phyloP scores from a whole-genome alignment of 2,797 vertebrate species.

The Furcifer pardalis region DNA sequence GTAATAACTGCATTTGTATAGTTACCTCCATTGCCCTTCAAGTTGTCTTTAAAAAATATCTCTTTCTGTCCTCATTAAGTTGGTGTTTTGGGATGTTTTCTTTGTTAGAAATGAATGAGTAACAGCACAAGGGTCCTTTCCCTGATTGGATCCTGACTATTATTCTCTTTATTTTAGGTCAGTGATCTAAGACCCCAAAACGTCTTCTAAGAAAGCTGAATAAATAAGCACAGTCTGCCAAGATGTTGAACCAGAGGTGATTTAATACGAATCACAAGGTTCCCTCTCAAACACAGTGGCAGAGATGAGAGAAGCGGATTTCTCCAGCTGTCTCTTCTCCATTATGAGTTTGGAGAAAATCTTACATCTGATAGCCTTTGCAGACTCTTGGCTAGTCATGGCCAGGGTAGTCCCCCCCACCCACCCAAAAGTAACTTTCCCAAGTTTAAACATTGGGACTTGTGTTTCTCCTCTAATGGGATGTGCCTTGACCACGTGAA shows the following conservation, averaged over 20 bases:
- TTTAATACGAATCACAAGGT: conserved; percentile 40
- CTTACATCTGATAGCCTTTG: too few relatives aligned
- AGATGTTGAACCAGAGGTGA: conserved; percentile 36
- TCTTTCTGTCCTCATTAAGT: conserved; percentile 40
- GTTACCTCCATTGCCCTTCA: not conserved
- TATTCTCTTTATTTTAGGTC: conserved; percentile 49
- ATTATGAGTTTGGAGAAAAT: rapidly evolving
- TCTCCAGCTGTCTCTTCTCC: not conserved
- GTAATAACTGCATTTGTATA: not conserved
- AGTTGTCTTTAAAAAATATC: not conserved
- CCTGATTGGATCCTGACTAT: conserved; percentile 37
- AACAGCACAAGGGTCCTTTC: conserved; percentile 34
- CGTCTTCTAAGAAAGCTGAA: conserved; percentile 43
- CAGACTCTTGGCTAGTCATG: too few relatives aligned
- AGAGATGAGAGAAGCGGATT: conserved; percentile 17
- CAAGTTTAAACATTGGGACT: too few relatives aligned
- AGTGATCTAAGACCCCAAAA: conserved; percentile 32
- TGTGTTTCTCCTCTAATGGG: too few relatives aligned
- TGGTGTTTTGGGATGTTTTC: conserved; percentile 29
- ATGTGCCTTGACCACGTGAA: too few relatives aligned
- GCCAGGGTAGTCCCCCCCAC: too few relatives aligned
- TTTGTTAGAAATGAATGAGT: not conserved
- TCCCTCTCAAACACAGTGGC: not conserved
- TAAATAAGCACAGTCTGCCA: conserved; percentile 53
- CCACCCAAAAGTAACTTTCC: too few relatives aligned